Conservation (phyloP, 2,888 invertebrate species). For the Stenurella melanura region DNA sequence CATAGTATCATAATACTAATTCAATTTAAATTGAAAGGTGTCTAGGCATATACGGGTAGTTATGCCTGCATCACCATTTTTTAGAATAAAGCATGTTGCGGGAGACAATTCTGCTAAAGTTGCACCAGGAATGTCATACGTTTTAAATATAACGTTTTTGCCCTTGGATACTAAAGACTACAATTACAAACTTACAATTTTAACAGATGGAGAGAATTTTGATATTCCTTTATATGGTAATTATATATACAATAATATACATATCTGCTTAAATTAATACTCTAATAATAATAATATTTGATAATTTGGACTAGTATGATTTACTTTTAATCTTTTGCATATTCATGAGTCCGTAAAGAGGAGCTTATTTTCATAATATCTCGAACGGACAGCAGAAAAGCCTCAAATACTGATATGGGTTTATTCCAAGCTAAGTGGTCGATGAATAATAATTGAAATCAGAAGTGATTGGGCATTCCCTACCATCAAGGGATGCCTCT, state of each 20-base stretch:
- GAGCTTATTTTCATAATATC: too few relatives aligned
- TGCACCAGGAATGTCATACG: slow-evolving; percentile 82
- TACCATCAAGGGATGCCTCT: too few relatives aligned
- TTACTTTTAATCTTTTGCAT: too few relatives aligned
- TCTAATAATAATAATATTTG: not conserved
- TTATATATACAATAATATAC: too few relatives aligned
- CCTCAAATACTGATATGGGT: too few relatives aligned
- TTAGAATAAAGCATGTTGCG: slow-evolving; percentile 69
- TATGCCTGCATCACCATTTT: slow-evolving; percentile 69
- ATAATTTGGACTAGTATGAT: too few relatives aligned
- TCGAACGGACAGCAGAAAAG: too few relatives aligned
- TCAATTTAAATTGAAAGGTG: slow-evolving; percentile 68
- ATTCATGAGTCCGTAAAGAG: too few relatives aligned
- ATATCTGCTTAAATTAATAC: not conserved
- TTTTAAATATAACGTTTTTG: slow-evolving; percentile 78
- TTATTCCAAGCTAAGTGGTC: too few relatives aligned
- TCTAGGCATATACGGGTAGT: slow-evolving; percentile 74
- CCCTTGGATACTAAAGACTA: slow-evolving; percentile 78
- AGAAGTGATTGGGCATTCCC: too few relatives aligned
- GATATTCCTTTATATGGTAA: slow-evolving; percentile 79
- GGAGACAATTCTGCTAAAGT: slow-evolving; percentile 74
- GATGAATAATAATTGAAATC: too few relatives aligned
- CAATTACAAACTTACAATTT: slow-evolving; percentile 75
- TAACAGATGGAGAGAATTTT: slow-evolving; percentile 75
- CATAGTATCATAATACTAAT: slow-evolving; percentile 22